Base-by-base conservation (phyloP, 2,888 invertebrate species). In the Fissipunctia ypsillon region DNA sequence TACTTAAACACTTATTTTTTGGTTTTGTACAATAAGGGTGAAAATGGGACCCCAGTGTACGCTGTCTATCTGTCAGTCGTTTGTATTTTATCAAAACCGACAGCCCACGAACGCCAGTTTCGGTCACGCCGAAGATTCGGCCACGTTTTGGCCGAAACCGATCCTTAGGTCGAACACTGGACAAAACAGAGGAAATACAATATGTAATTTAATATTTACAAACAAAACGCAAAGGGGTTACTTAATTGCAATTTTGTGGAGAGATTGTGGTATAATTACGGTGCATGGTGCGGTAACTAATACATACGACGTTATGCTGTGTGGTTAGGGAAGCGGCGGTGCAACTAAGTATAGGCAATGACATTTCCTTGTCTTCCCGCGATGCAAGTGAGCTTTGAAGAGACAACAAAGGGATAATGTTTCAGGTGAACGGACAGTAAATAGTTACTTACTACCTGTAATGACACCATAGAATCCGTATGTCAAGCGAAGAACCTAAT, bases 321-420 rank as follows among this genome's bases (percentile, higher is more conserved):
- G 48, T 77, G 64, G 65, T 61, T 61, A 54, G 77, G 65, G 77
- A 77, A 72, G 65, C 54, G 31, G 50, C 66, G 28, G 56, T 61
- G 66, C 72, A 77, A 72, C 77, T 76, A 77, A 76, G 50, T 76
- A 69, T 70, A 70, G 69, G 12, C 43, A 43, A 38, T 41, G 63
- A 76, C 14, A 59, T 59, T 57, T 57, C 22, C 14, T 25, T 31
- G 43, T 25, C 43, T n/a, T 63, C 41, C 61, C 22, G 35, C 35
- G 25, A 28, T 16, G 41, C 48, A 14, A 43, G 31, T 48, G 31
- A 35, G 28, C 14, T 69, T 35, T 10, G 70, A 59, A 61, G 25
- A 45, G 14, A 35, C 65, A 65, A 66, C 48, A 48, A 48, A 60
- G 19, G 12, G 16, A 48, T 63, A 43, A 64, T 64, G 63, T 70